Conservation (phyloP, 1,140 invertebrate species). For the Aethina tumida region DNA sequence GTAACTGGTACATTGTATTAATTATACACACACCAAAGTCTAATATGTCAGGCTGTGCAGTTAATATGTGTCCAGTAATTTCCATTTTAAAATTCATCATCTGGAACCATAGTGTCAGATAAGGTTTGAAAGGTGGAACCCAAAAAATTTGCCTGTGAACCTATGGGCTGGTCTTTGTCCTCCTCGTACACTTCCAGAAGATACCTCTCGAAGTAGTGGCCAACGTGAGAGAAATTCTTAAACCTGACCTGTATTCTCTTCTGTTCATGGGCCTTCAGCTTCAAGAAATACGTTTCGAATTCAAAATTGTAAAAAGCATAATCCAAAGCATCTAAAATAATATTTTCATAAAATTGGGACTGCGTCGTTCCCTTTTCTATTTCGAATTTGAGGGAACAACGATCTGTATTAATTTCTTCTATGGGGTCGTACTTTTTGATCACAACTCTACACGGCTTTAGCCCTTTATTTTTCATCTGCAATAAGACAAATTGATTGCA, state of each 20-base stretch:
- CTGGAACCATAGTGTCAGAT: background rate
- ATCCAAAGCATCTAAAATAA: constrained; percentile 1
- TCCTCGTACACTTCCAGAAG: constrained; percentile 11
- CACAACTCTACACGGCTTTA: constrained; percentile 11
- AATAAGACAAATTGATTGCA: background rate
- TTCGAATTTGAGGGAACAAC: constrained; percentile 1
- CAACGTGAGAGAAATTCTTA: constrained; percentile 13
- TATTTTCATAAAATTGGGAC: background rate
- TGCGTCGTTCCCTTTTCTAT: constrained; percentile 2
- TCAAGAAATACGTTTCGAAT: constrained; percentile 12
- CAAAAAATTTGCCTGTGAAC: constrained; percentile 7
- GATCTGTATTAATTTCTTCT: constrained; percentile 1
- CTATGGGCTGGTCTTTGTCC: constrained; percentile 1
- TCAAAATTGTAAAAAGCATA: constrained; percentile 13
- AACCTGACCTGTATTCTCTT: constrained; percentile 12
- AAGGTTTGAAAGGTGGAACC: background rate
- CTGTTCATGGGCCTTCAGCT: constrained; percentile 1
- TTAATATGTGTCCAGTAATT: constrained; percentile 21
- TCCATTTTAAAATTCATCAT: constrained; percentile 9
- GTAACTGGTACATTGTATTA: constrained; percentile 24
- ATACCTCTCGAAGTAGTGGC: constrained; percentile 17
- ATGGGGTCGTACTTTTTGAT: constrained; percentile 15
- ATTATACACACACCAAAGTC: constrained; percentile 24
- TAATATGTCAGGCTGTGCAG: constrained; percentile 13
- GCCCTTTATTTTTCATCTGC: constrained; percentile 13